phyloP scores from a whole-genome alignment of 2,888 invertebrate species.

The Orgyia antiqua region DNA sequence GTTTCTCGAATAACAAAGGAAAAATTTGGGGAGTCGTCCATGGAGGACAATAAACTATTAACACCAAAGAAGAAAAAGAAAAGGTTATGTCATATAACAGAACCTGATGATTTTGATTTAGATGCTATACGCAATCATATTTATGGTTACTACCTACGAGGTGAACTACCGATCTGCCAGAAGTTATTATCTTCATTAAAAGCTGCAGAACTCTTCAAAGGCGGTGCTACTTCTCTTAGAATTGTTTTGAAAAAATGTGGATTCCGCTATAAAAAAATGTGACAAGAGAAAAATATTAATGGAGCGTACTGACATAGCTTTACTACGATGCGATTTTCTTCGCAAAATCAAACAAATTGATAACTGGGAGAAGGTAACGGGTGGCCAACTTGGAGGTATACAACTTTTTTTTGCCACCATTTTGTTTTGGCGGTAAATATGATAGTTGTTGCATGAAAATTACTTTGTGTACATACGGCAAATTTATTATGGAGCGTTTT shows the following conservation, averaged over 20 bases:
- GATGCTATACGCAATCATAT: neutral
- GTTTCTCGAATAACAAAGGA: neutral
- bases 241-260: neutral
- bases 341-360: neutral
- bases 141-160: neutral
- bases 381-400: too few species aligned
- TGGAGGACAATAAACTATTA: neutral
- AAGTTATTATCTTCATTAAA: neutral
- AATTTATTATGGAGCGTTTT: too few species aligned
- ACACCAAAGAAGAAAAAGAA: neutral
- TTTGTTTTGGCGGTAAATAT: too few species aligned
- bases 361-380: neutral
- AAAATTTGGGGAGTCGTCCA: neutral
- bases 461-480: too few species aligned
- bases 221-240: neutral
- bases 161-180: neutral
- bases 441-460: too few species aligned
- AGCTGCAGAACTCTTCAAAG: neutral
- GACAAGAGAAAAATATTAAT: too few species aligned
- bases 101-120: neutral
- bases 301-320: too few species aligned
- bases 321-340: too few species aligned
- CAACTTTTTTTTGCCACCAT: too few species aligned
- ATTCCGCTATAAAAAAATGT: slow-evolving; percentile 1
- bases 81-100: neutral